Base-by-base conservation (phyloP, 2,888 invertebrate genomes). In the Zele albiditarsus region DNA sequence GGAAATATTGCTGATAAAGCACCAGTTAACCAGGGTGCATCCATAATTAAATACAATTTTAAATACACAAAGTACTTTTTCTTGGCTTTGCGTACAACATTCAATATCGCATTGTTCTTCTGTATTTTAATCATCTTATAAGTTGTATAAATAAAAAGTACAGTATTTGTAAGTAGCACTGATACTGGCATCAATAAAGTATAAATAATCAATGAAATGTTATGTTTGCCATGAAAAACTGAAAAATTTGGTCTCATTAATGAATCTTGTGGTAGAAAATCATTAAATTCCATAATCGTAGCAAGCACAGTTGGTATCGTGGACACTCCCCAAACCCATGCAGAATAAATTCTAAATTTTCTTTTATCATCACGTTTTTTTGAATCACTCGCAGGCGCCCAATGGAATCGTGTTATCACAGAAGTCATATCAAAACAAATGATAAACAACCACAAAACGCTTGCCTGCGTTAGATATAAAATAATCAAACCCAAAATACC, bases 351-450 rank as follows among this genome's bases (percentile, higher is more conserved):
- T 3, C 78, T 66, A 75, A 83, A 85, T 75, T 87, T 87, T 71
- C 81, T 79, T 42, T 71, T 77, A 58, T 85, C 83, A 68, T 82
- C 81, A 25, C 75, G 76, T n/a, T 78, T 80, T 38, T 80, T 82
- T 31, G 63, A 75, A 3, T 70, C 63, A 12, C 75, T 74, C 67
- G 63, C 73, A 3, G 84, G 84, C 2, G 80, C 79, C 86, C 84
- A 86, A 16, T 82, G 82, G 65, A 88, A 84, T 72, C 84, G 80
- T 14, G 87, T 87, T 70, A 87, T 87, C 8, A 82, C 83, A 14
- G 85, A 76, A 3, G 87, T 84, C 77, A 86, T 83, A 73, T 88
- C 87, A 65, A 86, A 81, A 74, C 87, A 85, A 49, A 87, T 84
- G n/a, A 84, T 80, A n/a, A 85, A 80, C 27, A 86, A 74, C 87